phyloP scores from a whole-genome alignment of 23 tunicate genomes.

The Styela plicata region DNA sequence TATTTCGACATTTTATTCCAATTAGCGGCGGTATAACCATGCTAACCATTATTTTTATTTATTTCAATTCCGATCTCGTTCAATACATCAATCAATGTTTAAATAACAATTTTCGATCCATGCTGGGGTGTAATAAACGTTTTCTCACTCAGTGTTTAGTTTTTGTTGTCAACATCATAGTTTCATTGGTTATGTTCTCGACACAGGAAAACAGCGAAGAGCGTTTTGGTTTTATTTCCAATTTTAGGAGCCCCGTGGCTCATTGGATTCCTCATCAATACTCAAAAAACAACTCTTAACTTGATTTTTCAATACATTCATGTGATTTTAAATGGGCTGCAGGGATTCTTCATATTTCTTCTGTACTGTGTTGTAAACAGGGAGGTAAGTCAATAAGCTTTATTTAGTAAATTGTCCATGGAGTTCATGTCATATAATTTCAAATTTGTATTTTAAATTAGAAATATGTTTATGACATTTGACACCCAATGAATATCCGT shows the following conservation, averaged over 20 bases:
- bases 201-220: constrained; percentile 78
- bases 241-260: constrained; percentile 87
- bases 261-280: constrained; percentile 57
- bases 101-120: background rate
- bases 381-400: constrained; percentile 71
- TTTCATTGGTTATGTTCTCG: background rate
- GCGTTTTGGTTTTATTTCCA: constrained; percentile 68
- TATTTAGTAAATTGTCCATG: too few relatives aligned
- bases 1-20: too few relatives aligned
- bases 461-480: too few relatives aligned
- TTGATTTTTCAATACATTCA: constrained; percentile 66
- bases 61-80: too few relatives aligned
- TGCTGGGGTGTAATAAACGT: background rate
- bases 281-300: constrained; percentile 19
- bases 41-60: too few relatives aligned
- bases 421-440: too few relatives aligned
- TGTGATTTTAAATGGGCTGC: constrained; percentile 66
- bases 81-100: too few relatives aligned
- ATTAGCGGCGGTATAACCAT: too few relatives aligned
- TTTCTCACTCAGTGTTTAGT: too few relatives aligned
- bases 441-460: too few relatives aligned
- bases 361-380: constrained; percentile 70
- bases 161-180: too few relatives aligned
- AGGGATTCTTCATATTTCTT: constrained; percentile 75
- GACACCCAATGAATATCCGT: too few relatives aligned